These are phyloP conservation scores for Polyploca ridens DNA, from an alignment of 2,888 invertebrate genomes.

Conservation along the genomic window DNA sequence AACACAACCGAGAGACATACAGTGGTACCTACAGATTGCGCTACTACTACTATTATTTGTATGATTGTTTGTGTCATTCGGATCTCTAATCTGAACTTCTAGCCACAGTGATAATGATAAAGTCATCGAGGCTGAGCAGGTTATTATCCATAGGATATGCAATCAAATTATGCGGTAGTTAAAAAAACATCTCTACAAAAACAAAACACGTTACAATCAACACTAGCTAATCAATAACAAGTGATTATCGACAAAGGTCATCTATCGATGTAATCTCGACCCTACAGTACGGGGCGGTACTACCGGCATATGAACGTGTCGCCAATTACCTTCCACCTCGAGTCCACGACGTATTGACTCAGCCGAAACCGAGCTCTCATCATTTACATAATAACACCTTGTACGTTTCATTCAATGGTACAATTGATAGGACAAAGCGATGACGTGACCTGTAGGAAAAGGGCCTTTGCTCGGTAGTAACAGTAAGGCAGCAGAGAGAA, in stretches of 20 bases:
- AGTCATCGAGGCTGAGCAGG: too few species aligned
- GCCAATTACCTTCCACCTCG: constrained; percentile 69
- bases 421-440: constrained; percentile 34
- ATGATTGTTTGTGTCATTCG: too few species aligned
- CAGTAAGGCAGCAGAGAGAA: too few species aligned
- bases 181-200: neutral
- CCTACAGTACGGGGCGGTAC: constrained; percentile 48
- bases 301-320: constrained; percentile 65
- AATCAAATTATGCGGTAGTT: too few species aligned
- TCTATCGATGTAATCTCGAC: constrained; percentile 39
- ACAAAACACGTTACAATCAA: neutral
- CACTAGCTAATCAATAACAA: neutral
- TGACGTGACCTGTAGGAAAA: constrained; percentile 20
- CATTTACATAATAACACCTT: constrained; percentile 84
- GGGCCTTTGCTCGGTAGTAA: too few species aligned
- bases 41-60: too few species aligned
- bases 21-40: too few species aligned
- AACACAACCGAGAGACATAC: too few species aligned
- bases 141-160: too few species aligned
- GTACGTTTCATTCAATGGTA: constrained; percentile 42
- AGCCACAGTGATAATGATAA: too few species aligned
- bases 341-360: constrained; percentile 71
- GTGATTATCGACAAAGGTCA: constrained; percentile 52
- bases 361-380: constrained; percentile 81
- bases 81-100: too few species aligned